Evolutionary conservation across 2,888 invertebrate species (phyloP).

Genomic region (Ypsolopha scabrella): DNA sequence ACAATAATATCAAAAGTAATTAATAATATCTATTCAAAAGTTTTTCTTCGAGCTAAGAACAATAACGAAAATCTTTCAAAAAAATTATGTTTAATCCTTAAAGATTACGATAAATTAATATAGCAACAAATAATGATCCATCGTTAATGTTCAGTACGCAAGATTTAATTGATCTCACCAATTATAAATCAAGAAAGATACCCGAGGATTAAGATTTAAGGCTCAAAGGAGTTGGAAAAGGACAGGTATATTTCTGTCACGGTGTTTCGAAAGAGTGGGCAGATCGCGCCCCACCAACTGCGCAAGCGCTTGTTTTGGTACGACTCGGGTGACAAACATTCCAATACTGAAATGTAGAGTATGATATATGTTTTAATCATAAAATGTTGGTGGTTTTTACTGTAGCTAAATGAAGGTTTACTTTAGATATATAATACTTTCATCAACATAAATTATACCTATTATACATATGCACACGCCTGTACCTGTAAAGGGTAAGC

Average conservation of each 20-base stretch:
- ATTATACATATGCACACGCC: no score
- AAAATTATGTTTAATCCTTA: no score
- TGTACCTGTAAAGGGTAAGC: no score
- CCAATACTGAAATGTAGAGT: not conserved
- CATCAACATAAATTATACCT: not conserved
- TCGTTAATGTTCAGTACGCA: not conserved
- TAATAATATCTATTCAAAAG: no score
- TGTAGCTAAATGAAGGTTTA: not conserved
- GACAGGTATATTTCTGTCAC: constrained; percentile 42
- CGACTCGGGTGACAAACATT: constrained; percentile 52
- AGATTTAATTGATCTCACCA: not conserved
- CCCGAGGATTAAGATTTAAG: not conserved
- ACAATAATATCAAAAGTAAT: no score
- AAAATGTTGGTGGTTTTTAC: not conserved
- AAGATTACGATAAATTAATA: no score
- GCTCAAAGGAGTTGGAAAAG: constrained; percentile 26
- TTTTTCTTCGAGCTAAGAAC: no score
- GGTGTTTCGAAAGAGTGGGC: constrained; percentile 40
- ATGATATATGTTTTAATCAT: not conserved
- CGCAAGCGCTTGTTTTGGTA: constrained; percentile 50
- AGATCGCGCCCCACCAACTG: constrained; percentile 48
- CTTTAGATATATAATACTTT: not conserved
- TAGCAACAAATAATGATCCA: not conserved
- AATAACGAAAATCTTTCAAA: no score
- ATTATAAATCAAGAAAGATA: not conserved